A percentile compares a stretch with the other conserved stretches of the same genome.
Conservation (phyloP, 2,888 invertebrate genomes). For the Helicoverpa assulta region DNA sequence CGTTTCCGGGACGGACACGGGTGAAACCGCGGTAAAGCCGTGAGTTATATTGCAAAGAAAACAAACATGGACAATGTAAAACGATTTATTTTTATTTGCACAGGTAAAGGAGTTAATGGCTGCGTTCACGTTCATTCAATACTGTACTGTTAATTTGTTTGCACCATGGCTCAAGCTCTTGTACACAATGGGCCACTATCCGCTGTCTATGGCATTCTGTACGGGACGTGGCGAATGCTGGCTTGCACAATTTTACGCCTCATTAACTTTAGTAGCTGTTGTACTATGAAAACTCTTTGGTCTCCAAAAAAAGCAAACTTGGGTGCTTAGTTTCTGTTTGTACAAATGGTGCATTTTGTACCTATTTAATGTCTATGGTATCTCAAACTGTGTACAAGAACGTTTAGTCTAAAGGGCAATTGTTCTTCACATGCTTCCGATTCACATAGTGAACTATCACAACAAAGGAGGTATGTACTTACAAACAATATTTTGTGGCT, state of each 20-base stretch:
- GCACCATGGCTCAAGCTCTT: slow-evolving; percentile 11
- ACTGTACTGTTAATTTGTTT: slow-evolving; percentile 25
- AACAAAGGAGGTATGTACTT: slow-evolving; percentile 12
- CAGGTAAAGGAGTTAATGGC: slow-evolving; percentile 17
- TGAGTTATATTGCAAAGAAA: slow-evolving; percentile 13
- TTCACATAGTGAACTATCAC: not conserved
- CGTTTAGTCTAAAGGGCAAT: not conserved
- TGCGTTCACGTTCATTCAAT: slow-evolving; percentile 22
- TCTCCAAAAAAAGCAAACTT: not conserved
- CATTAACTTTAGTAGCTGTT: slow-evolving; percentile 10
- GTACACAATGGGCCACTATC: slow-evolving; percentile 31
- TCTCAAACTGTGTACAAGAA: not conserved
- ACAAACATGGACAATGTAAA: slow-evolving; percentile 12
- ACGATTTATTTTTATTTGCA: slow-evolving; percentile 35
- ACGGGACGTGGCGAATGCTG: slow-evolving; percentile 26
- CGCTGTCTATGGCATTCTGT: slow-evolving; percentile 1
- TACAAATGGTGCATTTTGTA: too few relatives aligned
- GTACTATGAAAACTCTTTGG: not conserved
- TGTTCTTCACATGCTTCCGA: not conserved
- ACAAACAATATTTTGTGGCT: slow-evolving; percentile 8
- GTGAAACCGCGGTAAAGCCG: too few relatives aligned
- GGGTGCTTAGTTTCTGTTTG: not conserved
- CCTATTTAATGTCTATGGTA: too few relatives aligned
- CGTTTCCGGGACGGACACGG: too few relatives aligned
- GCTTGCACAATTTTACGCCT: slow-evolving; percentile 27